Conservation (phyloP, 1,140 invertebrate genomes). For the Caerostris extrusa region DNA sequence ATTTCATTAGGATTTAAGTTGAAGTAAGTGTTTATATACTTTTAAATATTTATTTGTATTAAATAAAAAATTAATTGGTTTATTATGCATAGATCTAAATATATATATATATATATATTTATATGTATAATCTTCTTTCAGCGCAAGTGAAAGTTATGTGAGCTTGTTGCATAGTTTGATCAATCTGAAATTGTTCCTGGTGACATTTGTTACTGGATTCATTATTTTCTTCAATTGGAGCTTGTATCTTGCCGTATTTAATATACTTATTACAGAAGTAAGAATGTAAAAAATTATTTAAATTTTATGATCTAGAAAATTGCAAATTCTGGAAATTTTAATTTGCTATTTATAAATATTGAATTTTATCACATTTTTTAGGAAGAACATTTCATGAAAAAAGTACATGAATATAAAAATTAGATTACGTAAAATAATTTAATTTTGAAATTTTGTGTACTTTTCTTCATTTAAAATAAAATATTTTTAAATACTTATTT, state of each 20-base stretch:
- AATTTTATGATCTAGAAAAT: neutral
- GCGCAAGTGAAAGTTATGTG: constrained; percentile 28
- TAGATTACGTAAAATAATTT: no score
- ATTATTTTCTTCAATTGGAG: constrained; percentile 66
- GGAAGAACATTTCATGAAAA: no score
- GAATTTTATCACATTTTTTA: no score
- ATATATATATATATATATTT: neutral
- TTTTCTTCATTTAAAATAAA: no score
- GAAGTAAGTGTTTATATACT: neutral
- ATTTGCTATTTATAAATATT: no score
- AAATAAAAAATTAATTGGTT: neutral
- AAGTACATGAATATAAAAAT: no score
- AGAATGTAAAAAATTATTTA: neutral
- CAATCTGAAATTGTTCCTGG: constrained; percentile 28
- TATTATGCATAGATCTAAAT: neutral
- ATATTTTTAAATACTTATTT: no score
- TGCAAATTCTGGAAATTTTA: no score
- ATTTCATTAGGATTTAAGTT: neutral
- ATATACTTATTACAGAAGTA: constrained; percentile 37
- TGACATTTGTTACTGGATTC: constrained; percentile 37
- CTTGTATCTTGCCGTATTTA: constrained; percentile 49
- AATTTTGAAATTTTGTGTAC: no score
- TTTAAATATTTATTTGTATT: neutral
- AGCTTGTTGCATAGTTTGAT: constrained; percentile 40
- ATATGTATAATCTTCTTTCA: constrained; percentile 4